Evolutionary conservation across 2,888 invertebrate species (phyloP).

Genomic region (Coleophora deauratella): DNA sequence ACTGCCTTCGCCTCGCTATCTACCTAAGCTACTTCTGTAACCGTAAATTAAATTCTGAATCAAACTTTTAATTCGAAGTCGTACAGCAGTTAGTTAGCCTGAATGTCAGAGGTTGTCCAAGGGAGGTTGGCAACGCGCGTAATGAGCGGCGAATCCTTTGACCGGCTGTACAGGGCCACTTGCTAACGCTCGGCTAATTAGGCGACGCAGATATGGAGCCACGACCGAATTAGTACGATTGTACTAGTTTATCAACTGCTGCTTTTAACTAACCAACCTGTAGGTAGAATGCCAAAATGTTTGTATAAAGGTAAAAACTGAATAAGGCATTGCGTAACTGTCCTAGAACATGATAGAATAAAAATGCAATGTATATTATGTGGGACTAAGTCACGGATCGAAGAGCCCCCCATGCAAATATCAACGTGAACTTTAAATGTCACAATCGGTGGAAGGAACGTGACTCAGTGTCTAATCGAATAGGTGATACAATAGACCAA

Average conservation of each 20-base stretch:
- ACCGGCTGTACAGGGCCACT: conserved; percentile 48
- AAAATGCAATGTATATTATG: not conserved
- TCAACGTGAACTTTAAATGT: conserved; percentile 68
- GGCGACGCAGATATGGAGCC: conserved; percentile 62
- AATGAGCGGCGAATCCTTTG: conserved; percentile 70
- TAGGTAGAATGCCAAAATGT: not conserved
- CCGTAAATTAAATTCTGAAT: conserved; percentile 44
- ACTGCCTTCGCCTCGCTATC: conserved; percentile 42
- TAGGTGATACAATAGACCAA: not conserved
- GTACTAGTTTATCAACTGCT: conserved; percentile 43
- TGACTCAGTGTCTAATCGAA: conserved; percentile 13
- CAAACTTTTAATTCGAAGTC: conserved; percentile 28
- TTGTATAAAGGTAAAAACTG: conserved; percentile 14
- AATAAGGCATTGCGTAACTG: conserved; percentile 18
- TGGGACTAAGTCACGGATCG: conserved; percentile 29
- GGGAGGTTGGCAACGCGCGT: conserved; percentile 43
- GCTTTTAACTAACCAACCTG: conserved; percentile 23
- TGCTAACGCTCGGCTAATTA: conserved; percentile 65
- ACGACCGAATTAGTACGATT: conserved; percentile 61
- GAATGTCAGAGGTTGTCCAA: conserved; percentile 39
- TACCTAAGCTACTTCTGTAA: conserved; percentile 32
- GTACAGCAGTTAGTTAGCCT: conserved; percentile 35
- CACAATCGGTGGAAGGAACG: conserved; percentile 41
- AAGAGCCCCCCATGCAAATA: conserved; percentile 43
- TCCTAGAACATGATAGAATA: conserved; percentile 8